Evolutionary conservation across 1,140 invertebrate species (phyloP), one percentile per base, ranked within the genome.

Genomic region (Galendromus occidentalis): DNA sequence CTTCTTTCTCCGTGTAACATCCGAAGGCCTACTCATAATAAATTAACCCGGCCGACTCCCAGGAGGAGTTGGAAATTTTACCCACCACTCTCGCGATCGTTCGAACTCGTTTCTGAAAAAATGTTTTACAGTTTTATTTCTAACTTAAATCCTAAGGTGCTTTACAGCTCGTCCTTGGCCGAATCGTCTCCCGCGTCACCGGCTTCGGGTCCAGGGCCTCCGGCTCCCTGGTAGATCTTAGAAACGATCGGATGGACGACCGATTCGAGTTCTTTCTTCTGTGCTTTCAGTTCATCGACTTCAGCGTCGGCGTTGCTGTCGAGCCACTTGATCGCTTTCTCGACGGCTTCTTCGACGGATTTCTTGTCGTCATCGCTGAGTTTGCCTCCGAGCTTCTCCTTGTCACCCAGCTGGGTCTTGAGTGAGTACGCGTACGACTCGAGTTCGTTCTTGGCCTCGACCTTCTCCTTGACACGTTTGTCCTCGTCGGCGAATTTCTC

Each of bases 401-500:
- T 98, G 74, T 99, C 95, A 44, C 80, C 81, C 22, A 99, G 80
- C 76, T 99, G 96, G 76, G 95, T 98, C 80, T 98, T 99, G 30
- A 99, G 80, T 7, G 90, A 91, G 75, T 99, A 99, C 0, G 91
- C 91, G 71, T 98, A 98, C 30, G 91, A 93, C 78, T 99, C 95
- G 41, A 99, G 79, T 69, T 80, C 78, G 70, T 83, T 81, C 64
- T 91, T 84, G 0, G 94, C 85, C 74, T 98, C 95, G 1, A 98
- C 94, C 55, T 86, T 81, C 75, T 98, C 93, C 78, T 98, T 98
- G 42, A 95, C 77, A 78, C 91, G 93, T 79, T 94, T 95, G 76
- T 99, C 95, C 70, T 98, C 94, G 73, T 98, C 93, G 25, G 93
- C 91, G 76, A 97, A 98, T 74, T 92, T 92, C 77, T 98, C 94